These are phyloP conservation scores for Malurus splendens DNA, from an alignment of 2,797 vertebrate species.

Conservation along the genomic window DNA sequence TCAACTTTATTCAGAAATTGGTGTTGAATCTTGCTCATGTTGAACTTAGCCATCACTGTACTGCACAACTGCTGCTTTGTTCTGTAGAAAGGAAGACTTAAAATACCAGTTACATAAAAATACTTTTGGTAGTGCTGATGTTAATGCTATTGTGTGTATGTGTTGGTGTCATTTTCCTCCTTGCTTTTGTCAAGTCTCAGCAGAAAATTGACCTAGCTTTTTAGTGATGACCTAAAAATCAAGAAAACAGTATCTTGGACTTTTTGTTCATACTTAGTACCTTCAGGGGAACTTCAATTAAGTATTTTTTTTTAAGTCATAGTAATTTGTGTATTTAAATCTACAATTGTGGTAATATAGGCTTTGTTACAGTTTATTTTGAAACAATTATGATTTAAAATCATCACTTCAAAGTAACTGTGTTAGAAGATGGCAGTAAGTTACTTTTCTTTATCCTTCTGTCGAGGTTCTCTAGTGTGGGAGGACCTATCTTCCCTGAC, in stretches of 20 bases:
- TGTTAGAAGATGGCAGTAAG: background rate
- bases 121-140: background rate
- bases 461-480: background rate
- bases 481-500: background rate
- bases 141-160: background rate
- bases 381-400: background rate
- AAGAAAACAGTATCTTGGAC: rapidly evolving
- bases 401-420: background rate
- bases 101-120: background rate
- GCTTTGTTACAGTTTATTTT: background rate
- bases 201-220: background rate
- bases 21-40: background rate
- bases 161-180: background rate
- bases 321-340: background rate
- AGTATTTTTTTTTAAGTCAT: too few relatives aligned
- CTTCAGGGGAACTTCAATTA: background rate
- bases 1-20: background rate
- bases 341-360: background rate
- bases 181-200: background rate
- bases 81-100: background rate
- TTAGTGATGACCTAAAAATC: background rate
- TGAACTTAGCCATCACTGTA: rapidly evolving
- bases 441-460: background rate
- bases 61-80: background rate
- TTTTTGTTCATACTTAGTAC: background rate